Base-by-base conservation (phyloP, 2,797 vertebrate genomes). In the Etheostoma perlongum region DNA sequence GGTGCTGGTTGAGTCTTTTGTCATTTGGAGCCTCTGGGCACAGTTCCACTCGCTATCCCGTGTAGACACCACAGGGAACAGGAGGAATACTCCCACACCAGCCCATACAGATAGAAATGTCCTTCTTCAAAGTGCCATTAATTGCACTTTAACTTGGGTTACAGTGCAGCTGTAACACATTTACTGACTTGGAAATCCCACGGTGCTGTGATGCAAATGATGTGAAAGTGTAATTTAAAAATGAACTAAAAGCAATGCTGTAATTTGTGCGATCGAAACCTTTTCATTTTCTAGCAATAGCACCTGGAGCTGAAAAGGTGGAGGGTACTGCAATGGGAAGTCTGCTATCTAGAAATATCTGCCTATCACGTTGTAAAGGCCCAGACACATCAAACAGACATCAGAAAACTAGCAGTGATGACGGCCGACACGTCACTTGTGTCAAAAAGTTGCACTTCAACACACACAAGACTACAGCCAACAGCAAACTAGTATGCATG, bases 31-130 rank as follows among this genome's bases (percentile, higher is more conserved):
- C 79, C 84, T 42, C 48, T 75, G 83, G 85, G 83, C 81, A 80
- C 0, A 14, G 76, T 66, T 76, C 53, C 36, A 59, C 75, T 91
- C 52, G 54, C 83, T 82, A 76, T 82, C 76, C 88, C 54, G 4
- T 65, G 74, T 58, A 60, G 78, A 81, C 85, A 72, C 91, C 86
- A 81, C 79, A 60, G 84, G 91, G 78, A 74, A 58, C 67, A 59
- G 77, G 58, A 72, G 77, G 78, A 64, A 83, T 14, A 84, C 89
- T 87, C 89, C 90, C 79, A 69, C 77, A 75, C 52, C 64, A 64
- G 76, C 70, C 60, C 79, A 88, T 85, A 80, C 79, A 91, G 65
- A 93, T 91, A 88, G 86, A 90, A 90, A 92, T 87, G 72, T 74
- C 71, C 65, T 82, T 52, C 51, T 67, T 78, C 44, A 69, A 82